phyloP scores from a whole-genome alignment of 35 echinoderm and acorn worm genomes.

The Apostichopus californicus region DNA sequence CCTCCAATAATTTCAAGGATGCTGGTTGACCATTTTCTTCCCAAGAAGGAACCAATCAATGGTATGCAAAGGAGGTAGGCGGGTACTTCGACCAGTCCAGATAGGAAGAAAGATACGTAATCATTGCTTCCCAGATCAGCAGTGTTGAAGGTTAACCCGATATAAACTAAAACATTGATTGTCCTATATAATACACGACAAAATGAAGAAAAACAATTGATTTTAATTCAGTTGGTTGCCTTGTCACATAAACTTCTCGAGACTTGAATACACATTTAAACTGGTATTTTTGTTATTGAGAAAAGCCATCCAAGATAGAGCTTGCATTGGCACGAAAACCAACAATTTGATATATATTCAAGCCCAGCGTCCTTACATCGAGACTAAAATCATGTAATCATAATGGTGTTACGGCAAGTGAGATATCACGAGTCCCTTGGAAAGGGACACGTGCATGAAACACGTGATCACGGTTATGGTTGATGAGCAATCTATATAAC shows the following conservation, averaged over 20 bases:
- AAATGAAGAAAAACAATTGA: neutral
- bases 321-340: too few relatives aligned
- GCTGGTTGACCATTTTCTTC: slow-evolving; percentile 53
- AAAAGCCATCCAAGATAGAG: neutral
- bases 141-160: slow-evolving; percentile 68
- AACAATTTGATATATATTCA: too few relatives aligned
- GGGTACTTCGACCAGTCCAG: slow-evolving; percentile 77
- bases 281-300: neutral
- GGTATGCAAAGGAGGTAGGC: slow-evolving; percentile 75
- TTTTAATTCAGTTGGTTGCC: neutral
- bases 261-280: too few relatives aligned
- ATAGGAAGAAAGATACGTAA: slow-evolving; percentile 73
- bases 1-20: slow-evolving; percentile 71
- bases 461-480: too few relatives aligned
- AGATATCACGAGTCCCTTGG: too few relatives aligned
- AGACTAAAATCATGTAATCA: too few relatives aligned
- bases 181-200: slow-evolving; percentile 28
- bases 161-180: slow-evolving; percentile 68
- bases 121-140: slow-evolving; percentile 59
- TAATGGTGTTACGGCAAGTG: too few relatives aligned
- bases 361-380: too few relatives aligned
- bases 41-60: slow-evolving; percentile 66
- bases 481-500: too few relatives aligned
- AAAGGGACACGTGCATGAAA: too few relatives aligned
- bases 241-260: too few relatives aligned